phyloP scores from a whole-genome alignment of 2,797 vertebrate genomes.

The Pangasius larnaudii region DNA sequence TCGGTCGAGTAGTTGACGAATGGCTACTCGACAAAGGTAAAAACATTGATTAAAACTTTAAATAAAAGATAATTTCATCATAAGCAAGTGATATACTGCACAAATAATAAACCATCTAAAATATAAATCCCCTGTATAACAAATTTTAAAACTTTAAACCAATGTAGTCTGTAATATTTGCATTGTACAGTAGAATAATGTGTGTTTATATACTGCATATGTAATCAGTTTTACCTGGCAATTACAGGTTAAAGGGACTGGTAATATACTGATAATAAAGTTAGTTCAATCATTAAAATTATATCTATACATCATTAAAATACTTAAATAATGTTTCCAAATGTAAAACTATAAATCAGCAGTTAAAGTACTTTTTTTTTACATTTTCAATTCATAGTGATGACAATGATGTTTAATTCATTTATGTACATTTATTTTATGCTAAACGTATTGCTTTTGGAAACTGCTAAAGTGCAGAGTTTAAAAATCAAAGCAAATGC shows the following conservation, averaged over 20 bases:
- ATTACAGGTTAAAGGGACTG: constrained; percentile 99
- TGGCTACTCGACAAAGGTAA: constrained; percentile 99
- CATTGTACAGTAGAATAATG: constrained; percentile 88
- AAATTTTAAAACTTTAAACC: constrained; percentile 94
- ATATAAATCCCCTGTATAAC: constrained; percentile 99
- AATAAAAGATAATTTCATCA: constrained; percentile 96
- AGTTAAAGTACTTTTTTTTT: constrained; percentile 88
- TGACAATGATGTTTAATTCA: constrained; percentile 64
- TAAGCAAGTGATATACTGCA: constrained; percentile 95
- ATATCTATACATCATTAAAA: constrained; percentile 76
- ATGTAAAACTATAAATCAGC: constrained; percentile 90
- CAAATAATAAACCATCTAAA: constrained; percentile 99
- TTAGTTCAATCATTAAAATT: constrained; percentile 87
- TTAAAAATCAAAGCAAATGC: constrained; percentile 76
- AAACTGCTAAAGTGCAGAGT: constrained; percentile 82
- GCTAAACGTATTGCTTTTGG: constrained; percentile 66
- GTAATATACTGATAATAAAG: constrained; percentile 99
- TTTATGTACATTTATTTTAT: constrained; percentile 55
- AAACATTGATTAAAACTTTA: constrained; percentile 99
- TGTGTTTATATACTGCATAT: constrained; percentile 85
- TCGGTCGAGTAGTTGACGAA: constrained; percentile 99
- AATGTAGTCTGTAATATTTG: constrained; percentile 97
- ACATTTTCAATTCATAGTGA: constrained; percentile 82
- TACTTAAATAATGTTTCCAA: constrained; percentile 86
- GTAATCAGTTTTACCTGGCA: constrained; percentile 99